Evolutionary conservation across 2,888 invertebrate species (phyloP).

Genomic region (Geotrupes spiniger): DNA sequence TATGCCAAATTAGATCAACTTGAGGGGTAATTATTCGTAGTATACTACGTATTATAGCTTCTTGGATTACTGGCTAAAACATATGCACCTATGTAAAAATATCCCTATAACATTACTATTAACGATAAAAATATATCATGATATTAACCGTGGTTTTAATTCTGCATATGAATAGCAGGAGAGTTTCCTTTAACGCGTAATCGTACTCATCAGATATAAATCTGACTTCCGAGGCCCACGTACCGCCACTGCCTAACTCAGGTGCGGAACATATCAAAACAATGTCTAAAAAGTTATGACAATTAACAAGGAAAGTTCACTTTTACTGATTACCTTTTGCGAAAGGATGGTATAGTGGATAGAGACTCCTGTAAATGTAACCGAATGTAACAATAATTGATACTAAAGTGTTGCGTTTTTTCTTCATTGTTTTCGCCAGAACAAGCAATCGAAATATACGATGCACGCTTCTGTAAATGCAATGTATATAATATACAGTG

Average conservation of each 20-base stretch:
- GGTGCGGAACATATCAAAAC: constrained; percentile 34
- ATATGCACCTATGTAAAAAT: too few species aligned
- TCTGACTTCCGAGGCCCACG: constrained; percentile 36
- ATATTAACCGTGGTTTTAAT: not conserved
- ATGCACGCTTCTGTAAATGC: constrained; percentile 5
- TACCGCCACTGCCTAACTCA: constrained; percentile 32
- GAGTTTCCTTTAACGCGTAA: constrained; percentile 41
- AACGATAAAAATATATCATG: too few species aligned
- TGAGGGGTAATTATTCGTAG: constrained; percentile 9
- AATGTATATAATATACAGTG: too few species aligned
- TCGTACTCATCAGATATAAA: constrained; percentile 35
- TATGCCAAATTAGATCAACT: constrained; percentile 9
- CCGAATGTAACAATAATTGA: too few species aligned
- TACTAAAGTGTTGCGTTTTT: constrained; percentile 9
- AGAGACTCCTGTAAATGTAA: too few species aligned
- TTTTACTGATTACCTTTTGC: too few species aligned
- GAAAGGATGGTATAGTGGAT: constrained; percentile 28
- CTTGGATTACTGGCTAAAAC: constrained; percentile 5
- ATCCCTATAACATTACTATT: too few species aligned
- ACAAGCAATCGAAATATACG: constrained; percentile 3
- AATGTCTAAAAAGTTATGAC: too few species aligned
- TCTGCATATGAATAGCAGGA: constrained; percentile 37
- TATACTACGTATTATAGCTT: constrained; percentile 5
- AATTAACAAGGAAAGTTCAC: too few species aligned
- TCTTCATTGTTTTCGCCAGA: constrained; percentile 4